Evolutionary conservation across 2,797 vertebrate genomes (phyloP), one percentile per base, ranked within the genome.

Genomic region (Tarsius wallacei): DNA sequence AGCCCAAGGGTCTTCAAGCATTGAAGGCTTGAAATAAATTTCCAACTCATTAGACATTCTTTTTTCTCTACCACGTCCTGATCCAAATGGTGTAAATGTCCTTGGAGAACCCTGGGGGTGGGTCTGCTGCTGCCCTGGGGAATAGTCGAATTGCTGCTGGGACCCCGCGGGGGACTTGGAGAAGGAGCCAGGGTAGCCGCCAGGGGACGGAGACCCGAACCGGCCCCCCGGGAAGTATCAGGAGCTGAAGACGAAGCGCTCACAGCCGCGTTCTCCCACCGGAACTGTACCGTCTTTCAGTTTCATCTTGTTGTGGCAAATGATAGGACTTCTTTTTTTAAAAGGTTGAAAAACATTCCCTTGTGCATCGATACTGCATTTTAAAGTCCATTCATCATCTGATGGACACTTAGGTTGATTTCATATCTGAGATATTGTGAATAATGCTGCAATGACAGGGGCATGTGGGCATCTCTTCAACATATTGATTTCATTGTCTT

Each of bases 1-100:
- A 99, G 99, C 99, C 99, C 99, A 99, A 55, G 99, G 99, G 98
- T 99, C 99, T 98, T 99, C 99, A 98, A 99, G 99, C 99, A 99
- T 99, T 98, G 99, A 99, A 98, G 99, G 99, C 99, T 99, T 99
- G 99, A 99, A 99, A 99, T 99, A 99, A 98, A 98, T 99, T 99
- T 99, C 99, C 99, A 99, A 98, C 98, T 99, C 99, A 99, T 99
- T 99, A 99, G 99, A 99, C 98, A 98, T 98, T 99, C 99, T 99
- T 98, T 99, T 99, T 98, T 98, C 98, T 99, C 98, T 99, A 98
- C 98, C 99, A 99, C 98, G 98, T 97, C 99, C 98, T 98, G 99
- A 99, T 98, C 99, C 99, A 99, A 99, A 99, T 97, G 99, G 99
- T 98, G 99, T 99, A 97, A 99, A 99, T 97, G 99, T 99, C 99